Conservation (phyloP, 2,113 vertebrate species). For the Eptesicus fuscus region DNA sequence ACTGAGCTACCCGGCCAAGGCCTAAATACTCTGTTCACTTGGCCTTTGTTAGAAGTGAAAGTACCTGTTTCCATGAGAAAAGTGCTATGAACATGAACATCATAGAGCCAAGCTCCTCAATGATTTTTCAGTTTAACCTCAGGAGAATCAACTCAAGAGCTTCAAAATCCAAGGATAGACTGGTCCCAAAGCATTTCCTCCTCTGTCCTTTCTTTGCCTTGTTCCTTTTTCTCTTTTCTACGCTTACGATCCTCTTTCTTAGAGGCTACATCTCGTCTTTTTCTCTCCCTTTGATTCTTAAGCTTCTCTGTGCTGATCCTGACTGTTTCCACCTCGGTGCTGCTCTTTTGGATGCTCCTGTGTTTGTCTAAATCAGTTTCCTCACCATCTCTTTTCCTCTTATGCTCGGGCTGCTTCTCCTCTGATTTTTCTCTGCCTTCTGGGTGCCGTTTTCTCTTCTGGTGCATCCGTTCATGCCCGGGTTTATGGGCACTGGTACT, state of each 20-base stretch:
- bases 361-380: conserved; percentile 62
- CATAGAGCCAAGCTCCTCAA: not conserved
- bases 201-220: conserved; percentile 81
- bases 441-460: conserved; percentile 44
- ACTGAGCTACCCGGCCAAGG: not conserved
- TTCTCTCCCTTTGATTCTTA: conserved; percentile 73
- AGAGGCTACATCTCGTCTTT: conserved; percentile 36
- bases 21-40: conserved; percentile 6
- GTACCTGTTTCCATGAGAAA: not conserved
- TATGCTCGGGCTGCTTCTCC: conserved; percentile 61
- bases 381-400: conserved; percentile 60
- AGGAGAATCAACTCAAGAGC: conserved; percentile 23
- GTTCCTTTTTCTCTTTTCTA: conserved; percentile 81
- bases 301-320: conserved; percentile 64
- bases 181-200: conserved; percentile 92
- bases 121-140: not conserved
- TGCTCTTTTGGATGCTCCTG: conserved; percentile 57
- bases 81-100: not conserved
- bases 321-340: conserved; percentile 28
- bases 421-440: conserved; percentile 52
- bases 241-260: conserved; percentile 79
- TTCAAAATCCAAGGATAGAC: conserved; percentile 86
- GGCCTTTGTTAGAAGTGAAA: not conserved
- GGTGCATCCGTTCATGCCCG: conserved; percentile 62
- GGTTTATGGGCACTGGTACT: conserved; percentile 56